A percentile compares a stretch with the other conserved stretches of the same genome.
These are phyloP conservation scores for Armadillidium nasatum DNA, from an alignment of 1,140 invertebrate genomes.

Conservation along the genomic window DNA sequence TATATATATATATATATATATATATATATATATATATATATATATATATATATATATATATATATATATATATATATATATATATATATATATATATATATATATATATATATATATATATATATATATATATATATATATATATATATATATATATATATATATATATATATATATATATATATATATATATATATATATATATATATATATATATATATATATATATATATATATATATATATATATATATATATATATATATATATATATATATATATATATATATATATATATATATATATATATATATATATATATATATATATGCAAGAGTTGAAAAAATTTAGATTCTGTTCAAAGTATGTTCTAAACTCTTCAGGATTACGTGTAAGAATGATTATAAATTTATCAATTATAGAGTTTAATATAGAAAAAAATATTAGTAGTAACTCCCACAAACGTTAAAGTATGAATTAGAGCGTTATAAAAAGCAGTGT, in stretches of 20 bases:
- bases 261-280: conserved; percentile 1
- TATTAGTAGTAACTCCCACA: too few species aligned
- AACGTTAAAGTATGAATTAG: too few species aligned
- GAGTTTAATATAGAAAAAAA: too few species aligned
- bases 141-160: not conserved
- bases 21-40: not conserved
- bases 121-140: conserved; percentile 11
- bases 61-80: too few species aligned
- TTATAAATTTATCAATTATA: too few species aligned
- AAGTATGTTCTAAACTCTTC: too few species aligned
- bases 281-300: not conserved
- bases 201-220: not conserved
- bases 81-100: too few species aligned
- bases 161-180: not conserved
- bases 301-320: not conserved
- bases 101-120: not conserved
- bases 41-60: too few species aligned
- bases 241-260: conserved; percentile 3
- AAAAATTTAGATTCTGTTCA: too few species aligned
- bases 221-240: not conserved
- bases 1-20: not conserved
- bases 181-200: not conserved
- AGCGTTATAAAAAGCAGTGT: too few species aligned
- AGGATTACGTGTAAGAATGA: too few species aligned
- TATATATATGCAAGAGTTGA: too few species aligned